Conservation (phyloP, 2,797 vertebrate genomes). For the Muscicapa comitata region DNA sequence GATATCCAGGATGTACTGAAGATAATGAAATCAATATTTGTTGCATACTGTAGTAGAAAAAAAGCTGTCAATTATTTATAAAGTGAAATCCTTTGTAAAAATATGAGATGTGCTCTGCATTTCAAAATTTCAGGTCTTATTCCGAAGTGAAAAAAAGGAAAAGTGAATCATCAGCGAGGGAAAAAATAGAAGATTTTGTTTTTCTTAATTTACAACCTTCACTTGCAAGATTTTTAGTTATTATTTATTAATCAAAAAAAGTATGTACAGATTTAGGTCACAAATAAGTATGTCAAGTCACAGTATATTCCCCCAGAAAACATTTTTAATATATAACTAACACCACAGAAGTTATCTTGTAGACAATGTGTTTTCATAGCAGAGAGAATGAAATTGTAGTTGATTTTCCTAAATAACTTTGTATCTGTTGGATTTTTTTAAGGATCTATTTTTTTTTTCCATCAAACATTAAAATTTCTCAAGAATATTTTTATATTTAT, state of each 20-base stretch:
- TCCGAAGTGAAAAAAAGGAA: neutral
- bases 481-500: neutral
- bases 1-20: neutral
- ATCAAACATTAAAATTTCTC: neutral
- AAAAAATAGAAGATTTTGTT: neutral
- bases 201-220: neutral
- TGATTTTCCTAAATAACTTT: neutral
- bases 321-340: neutral
- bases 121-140: neutral
- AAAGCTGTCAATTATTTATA: neutral
- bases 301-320: neutral
- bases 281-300: neutral
- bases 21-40: neutral
- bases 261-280: neutral
- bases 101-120: neutral
- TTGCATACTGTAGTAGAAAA: neutral
- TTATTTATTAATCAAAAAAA: neutral
- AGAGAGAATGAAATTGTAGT: neutral
- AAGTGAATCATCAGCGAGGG: neutral
- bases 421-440: fast-evolving
- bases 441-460: fast-evolving
- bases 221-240: neutral
- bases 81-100: neutral
- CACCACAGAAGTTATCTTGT: neutral
- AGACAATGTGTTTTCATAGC: neutral